Evolutionary conservation across 1,140 invertebrate species (phyloP).

Genomic region (Calliphora vicina): DNA sequence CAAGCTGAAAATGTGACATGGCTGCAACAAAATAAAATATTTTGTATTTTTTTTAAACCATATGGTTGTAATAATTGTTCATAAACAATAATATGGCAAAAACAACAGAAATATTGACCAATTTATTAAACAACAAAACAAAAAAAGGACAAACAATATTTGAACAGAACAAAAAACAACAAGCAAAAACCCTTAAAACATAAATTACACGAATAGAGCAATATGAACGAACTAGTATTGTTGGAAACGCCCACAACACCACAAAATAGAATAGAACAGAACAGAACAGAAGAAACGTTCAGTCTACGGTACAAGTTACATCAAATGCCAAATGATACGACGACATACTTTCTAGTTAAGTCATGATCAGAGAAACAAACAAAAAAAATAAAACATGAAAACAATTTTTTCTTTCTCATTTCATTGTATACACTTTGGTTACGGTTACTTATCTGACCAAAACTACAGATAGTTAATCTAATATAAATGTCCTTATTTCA

Average conservation of each 20-base stretch:
- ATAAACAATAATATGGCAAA: slow-evolving; percentile 42
- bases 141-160: neutral
- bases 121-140: neutral
- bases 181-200: slow-evolving; percentile 32
- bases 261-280: slow-evolving; percentile 28
- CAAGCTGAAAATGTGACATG: too few relatives aligned
- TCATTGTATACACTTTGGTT: slow-evolving; percentile 19
- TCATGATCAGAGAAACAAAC: slow-evolving; percentile 45
- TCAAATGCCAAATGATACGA: slow-evolving; percentile 42
- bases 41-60: slow-evolving; percentile 23
- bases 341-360: slow-evolving; percentile 55
- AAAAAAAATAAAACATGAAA: neutral
- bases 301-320: slow-evolving; percentile 16
- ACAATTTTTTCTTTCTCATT: neutral
- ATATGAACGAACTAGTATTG: slow-evolving; percentile 48
- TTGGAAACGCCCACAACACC: slow-evolving; percentile 49
- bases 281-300: neutral
- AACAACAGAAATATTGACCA: neutral
- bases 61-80: slow-evolving; percentile 48
- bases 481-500: neutral
- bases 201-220: slow-evolving; percentile 41
- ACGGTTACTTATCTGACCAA: slow-evolving; percentile 36
- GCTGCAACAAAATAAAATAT: too few relatives aligned
- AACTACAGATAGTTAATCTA: slow-evolving; percentile 33
- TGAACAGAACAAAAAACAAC: slow-evolving; percentile 7